Conservation (phyloP, 1,140 invertebrate genomes). For the Neodiprion pinetum region DNA sequence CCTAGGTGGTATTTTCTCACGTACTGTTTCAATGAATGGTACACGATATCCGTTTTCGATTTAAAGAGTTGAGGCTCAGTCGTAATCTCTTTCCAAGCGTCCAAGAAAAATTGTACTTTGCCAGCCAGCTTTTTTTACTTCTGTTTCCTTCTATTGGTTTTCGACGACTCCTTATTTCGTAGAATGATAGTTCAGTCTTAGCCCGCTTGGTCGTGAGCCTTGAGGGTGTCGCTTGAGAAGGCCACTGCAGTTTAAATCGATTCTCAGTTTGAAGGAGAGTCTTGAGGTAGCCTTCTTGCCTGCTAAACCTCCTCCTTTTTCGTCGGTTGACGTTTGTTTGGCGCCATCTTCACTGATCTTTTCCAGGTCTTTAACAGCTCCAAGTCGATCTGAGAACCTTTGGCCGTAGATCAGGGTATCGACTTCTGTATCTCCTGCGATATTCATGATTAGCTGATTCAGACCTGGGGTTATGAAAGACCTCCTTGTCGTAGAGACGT, state of each 20-base stretch:
- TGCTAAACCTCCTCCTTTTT: background rate
- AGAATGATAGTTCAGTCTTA: background rate
- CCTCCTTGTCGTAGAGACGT: slow-evolving; percentile 17
- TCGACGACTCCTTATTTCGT: background rate
- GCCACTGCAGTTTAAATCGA: slow-evolving; percentile 21
- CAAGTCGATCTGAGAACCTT: slow-evolving; percentile 22
- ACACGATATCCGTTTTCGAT: slow-evolving; percentile 18
- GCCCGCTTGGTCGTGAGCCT: background rate
- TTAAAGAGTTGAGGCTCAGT: slow-evolving; percentile 18
- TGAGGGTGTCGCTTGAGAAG: slow-evolving; percentile 5
- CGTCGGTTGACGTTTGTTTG: slow-evolving; percentile 10
- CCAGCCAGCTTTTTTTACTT: background rate
- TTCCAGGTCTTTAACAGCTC: slow-evolving; percentile 24
- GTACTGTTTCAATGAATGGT: slow-evolving; percentile 9
- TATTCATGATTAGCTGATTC: background rate
- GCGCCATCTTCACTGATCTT: slow-evolving; percentile 19
- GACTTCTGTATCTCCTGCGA: slow-evolving; percentile 9
- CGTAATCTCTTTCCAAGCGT: slow-evolving; percentile 12
- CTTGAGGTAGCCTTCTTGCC: too few species aligned
- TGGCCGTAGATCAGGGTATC: slow-evolving; percentile 17
- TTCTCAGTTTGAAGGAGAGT: too few species aligned
- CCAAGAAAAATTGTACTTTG: background rate
- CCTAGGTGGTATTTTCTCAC: background rate
- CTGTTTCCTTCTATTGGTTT: background rate
- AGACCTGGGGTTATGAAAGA: slow-evolving; percentile 11